phyloP scores from a whole-genome alignment of 2,797 vertebrate species.

The Scolopax bukidnonensis region DNA sequence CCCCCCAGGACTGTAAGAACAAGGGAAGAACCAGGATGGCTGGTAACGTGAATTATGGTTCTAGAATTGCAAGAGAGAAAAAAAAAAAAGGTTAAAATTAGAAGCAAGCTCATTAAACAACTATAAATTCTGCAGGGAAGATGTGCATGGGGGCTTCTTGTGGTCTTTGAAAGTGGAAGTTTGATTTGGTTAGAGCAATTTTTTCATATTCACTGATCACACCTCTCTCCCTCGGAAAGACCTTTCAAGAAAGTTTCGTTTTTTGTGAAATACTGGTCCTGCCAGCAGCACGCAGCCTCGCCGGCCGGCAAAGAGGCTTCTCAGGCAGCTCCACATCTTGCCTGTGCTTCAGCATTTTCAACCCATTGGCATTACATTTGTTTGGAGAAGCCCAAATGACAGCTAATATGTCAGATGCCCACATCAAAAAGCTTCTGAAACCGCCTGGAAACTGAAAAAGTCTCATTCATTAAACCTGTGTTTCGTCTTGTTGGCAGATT shows the following conservation, averaged over 20 bases:
- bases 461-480: background rate
- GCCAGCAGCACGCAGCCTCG: background rate
- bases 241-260: background rate
- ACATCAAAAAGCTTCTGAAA: conserved; percentile 22
- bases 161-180: background rate
- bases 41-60: background rate
- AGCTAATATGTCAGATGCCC: background rate
- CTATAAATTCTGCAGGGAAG: background rate
- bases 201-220: background rate
- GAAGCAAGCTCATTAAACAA: background rate
- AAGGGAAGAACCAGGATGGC: background rate
- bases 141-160: background rate
- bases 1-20: no score
- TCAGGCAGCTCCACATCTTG: background rate
- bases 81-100: background rate
- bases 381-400: background rate
- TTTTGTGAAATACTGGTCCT: background rate
- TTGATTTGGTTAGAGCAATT: background rate
- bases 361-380: accelerated
- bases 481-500: background rate
- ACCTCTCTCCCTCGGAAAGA: background rate
- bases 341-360: background rate
- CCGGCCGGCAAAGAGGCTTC: background rate
- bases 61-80: background rate
- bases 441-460: background rate